Evolutionary conservation across 2,888 invertebrate genomes (phyloP).

Genomic region (Dione juno): DNA sequence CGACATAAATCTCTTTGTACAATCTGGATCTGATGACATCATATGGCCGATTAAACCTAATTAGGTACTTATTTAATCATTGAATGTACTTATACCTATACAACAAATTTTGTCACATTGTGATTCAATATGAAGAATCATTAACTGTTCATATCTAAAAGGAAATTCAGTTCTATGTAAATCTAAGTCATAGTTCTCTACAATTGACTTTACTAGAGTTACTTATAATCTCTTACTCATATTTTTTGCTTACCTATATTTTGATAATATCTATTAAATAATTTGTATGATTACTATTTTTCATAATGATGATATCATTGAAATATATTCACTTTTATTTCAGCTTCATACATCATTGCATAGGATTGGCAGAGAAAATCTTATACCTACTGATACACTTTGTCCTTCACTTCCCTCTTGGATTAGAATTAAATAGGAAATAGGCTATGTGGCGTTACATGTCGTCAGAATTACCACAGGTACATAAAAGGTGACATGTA

Average conservation of each 20-base stretch:
- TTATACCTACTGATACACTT: no score
- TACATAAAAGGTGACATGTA: no score
- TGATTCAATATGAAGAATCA: slow-evolving; percentile 7
- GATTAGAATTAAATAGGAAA: no score
- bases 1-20: background rate
- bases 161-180: slow-evolving; percentile 9
- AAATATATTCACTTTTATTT: background rate
- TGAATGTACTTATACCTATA: background rate
- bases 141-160: slow-evolving; percentile 18
- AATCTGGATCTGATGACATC: background rate
- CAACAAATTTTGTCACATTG: slow-evolving; percentile 5
- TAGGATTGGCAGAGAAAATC: no score
- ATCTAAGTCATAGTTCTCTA: background rate
- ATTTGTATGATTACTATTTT: background rate
- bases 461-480: no score
- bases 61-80: background rate
- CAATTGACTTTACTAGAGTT: background rate
- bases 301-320: background rate
- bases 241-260: background rate
- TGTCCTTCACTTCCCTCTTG: no score
- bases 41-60: background rate
- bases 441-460: no score
- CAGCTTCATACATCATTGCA: background rate
- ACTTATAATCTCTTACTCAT: slow-evolving; percentile 6
- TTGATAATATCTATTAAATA: background rate